Evolutionary conservation across 2,888 invertebrate genomes (phyloP).

Genomic region (Parthenolecanium corni): DNA sequence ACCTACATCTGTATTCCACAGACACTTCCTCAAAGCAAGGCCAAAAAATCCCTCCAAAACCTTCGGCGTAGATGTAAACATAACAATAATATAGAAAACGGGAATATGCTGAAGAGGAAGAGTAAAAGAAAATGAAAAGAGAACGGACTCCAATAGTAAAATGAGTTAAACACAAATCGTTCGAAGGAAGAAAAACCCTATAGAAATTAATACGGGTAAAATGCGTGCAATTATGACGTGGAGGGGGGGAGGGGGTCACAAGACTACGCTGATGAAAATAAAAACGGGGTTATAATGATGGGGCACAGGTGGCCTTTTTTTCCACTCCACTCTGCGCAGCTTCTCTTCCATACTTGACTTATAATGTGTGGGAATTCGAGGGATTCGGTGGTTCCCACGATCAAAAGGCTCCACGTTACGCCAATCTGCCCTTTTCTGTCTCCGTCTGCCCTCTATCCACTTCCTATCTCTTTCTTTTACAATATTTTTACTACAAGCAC

Average conservation of each 20-base stretch:
- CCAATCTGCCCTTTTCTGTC: conserved; percentile 5
- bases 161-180: too few relatives aligned
- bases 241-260: not conserved
- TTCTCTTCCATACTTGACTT: not conserved
- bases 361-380: conserved; percentile 24
- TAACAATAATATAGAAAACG: too few relatives aligned
- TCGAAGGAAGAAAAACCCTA: not conserved
- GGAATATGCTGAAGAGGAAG: too few relatives aligned
- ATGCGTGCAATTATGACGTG: not conserved
- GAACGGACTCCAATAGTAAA: not conserved
- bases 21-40: too few relatives aligned
- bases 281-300: conserved; percentile 9
- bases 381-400: conserved; percentile 25
- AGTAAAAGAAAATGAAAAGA: too few relatives aligned
- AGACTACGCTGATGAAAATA: not conserved
- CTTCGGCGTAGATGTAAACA: too few relatives aligned
- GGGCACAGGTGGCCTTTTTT: conserved; percentile 20
- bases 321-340: not conserved
- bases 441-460: not conserved
- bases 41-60: too few relatives aligned
- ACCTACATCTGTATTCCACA: too few relatives aligned
- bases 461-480: too few relatives aligned
- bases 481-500: too few relatives aligned
- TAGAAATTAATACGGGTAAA: not conserved
- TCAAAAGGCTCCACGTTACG: conserved; percentile 7